Evolutionary conservation across 1,140 invertebrate genomes (phyloP).

Genomic region (Riptortus pedestris): DNA sequence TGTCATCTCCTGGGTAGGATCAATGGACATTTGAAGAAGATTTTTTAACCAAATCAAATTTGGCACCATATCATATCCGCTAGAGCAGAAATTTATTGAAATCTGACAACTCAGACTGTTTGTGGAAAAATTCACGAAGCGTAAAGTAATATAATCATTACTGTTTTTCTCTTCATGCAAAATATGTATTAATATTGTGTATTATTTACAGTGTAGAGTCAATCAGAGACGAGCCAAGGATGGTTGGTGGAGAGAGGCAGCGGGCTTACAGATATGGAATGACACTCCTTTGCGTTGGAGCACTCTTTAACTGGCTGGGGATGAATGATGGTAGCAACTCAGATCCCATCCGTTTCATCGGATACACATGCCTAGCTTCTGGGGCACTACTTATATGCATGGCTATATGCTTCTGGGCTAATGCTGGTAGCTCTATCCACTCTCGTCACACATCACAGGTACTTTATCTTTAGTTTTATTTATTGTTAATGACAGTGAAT

Average conservation of each 20-base stretch:
- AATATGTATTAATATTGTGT: not conserved
- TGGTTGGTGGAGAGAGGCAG: slow-evolving; percentile 31
- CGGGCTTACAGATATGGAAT: slow-evolving; percentile 62
- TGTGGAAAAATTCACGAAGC: no score
- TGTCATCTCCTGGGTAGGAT: no score
- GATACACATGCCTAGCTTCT: slow-evolving; percentile 60
- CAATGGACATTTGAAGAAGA: no score
- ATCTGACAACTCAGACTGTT: no score
- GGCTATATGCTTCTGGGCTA: slow-evolving; percentile 65
- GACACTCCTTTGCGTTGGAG: slow-evolving; percentile 61
- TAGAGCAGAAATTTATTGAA: no score
- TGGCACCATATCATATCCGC: no score
- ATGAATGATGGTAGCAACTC: slow-evolving; percentile 59
- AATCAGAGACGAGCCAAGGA: slow-evolving; percentile 12
- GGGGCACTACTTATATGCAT: slow-evolving; percentile 61
- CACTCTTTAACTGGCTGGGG: slow-evolving; percentile 64
- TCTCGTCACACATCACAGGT: slow-evolving; percentile 21
- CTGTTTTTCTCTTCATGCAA: no score
- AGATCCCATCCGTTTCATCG: slow-evolving; percentile 52
- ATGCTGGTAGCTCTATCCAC: slow-evolving; percentile 25
- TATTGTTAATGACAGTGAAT: no score
- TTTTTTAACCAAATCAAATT: no score
- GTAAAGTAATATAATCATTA: no score
- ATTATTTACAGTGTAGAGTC: not conserved
- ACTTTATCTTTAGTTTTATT: slow-evolving; percentile 19